These are phyloP conservation scores for Hapalemur alaotrensis DNA, from an alignment of 2,797 vertebrate species.

Conservation along the genomic window DNA sequence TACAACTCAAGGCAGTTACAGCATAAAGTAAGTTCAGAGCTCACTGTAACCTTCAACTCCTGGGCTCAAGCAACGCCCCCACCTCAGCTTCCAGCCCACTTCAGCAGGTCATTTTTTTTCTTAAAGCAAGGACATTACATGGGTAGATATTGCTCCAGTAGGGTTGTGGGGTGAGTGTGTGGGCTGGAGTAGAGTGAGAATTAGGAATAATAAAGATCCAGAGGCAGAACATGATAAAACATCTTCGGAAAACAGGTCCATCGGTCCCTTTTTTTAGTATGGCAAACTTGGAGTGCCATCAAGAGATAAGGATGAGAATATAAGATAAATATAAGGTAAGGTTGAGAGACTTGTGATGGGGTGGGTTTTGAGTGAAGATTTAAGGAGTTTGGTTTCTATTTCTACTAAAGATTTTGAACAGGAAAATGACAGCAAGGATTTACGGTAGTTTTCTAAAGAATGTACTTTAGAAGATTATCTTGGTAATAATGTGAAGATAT, in stretches of 20 bases:
- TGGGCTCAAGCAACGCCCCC: background rate
- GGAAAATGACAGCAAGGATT: background rate
- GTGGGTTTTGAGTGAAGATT: background rate
- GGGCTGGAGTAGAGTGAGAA: background rate
- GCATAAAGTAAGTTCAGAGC: background rate
- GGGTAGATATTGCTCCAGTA: background rate
- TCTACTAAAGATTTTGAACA: conserved; percentile 5
- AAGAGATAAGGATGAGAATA: background rate
- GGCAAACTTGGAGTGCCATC: background rate
- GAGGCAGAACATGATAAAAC: background rate
- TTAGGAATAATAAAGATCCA: background rate
- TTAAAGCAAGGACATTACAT: background rate
- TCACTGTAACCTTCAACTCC: background rate
- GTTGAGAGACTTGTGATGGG: background rate
- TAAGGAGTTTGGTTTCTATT: background rate
- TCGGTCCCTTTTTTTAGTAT: background rate
- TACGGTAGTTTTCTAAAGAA: background rate
- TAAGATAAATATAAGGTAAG: background rate
- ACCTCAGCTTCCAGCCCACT: background rate
- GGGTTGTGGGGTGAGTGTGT: background rate
- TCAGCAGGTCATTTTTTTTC: background rate
- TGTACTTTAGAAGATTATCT: background rate
- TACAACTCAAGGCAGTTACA: background rate
- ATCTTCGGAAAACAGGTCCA: background rate
- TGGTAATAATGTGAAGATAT: background rate